Conservation (phyloP, 2,113 vertebrate genomes). For the Corapipo altera region DNA sequence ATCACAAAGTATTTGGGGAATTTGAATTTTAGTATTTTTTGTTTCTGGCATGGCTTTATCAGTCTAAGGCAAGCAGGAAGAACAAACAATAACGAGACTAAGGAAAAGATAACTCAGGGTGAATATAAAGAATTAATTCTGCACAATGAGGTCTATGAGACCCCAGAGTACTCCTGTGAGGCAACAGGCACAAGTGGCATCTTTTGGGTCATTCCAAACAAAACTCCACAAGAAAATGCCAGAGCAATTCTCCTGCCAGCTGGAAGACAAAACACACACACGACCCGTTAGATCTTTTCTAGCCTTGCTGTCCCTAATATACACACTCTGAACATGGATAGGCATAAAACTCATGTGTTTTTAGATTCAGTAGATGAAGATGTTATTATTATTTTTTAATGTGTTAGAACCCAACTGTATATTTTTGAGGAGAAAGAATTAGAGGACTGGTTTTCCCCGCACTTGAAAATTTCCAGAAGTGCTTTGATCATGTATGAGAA, state of each 20-base stretch:
- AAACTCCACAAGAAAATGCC: neutral
- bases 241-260: neutral
- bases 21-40: neutral
- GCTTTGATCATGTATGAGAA: slow-evolving; percentile 49
- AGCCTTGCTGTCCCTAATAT: neutral
- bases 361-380: neutral
- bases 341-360: neutral
- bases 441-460: neutral
- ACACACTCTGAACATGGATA: neutral
- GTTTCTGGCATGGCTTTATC: neutral
- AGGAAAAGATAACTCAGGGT: neutral
- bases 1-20: neutral
- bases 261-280: neutral
- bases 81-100: neutral
- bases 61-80: neutral
- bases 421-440: neutral
- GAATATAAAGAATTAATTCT: neutral
- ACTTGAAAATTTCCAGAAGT: slow-evolving; percentile 6
- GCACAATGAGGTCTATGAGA: neutral
- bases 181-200: neutral
- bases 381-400: neutral
- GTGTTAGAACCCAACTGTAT: neutral
- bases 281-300: neutral
- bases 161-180: neutral
- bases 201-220: neutral